These are phyloP conservation scores for Ciconia stormi DNA, from an alignment of 2,113 vertebrate species.

Conservation along the genomic window DNA sequence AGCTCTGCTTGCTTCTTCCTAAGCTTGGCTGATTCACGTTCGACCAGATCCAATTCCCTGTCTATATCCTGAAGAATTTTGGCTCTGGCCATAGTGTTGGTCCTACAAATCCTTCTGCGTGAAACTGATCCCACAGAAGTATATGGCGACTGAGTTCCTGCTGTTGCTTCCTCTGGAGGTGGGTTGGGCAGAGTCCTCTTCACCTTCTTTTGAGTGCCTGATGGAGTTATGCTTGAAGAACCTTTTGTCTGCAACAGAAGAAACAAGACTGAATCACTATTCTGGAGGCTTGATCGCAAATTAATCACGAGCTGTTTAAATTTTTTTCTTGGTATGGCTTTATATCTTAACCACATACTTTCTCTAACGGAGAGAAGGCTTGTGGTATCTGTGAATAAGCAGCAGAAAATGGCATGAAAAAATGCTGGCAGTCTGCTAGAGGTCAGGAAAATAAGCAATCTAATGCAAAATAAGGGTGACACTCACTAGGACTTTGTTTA, in stretches of 20 bases:
- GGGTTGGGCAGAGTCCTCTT: conserved; percentile 97
- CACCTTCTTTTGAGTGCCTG: conserved; percentile 92
- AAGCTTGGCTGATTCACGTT: conserved; percentile 97
- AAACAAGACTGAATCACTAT: conserved; percentile 37
- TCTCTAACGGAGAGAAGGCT: background rate
- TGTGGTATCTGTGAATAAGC: background rate
- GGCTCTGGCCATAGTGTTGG: conserved; percentile 94
- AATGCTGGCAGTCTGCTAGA: background rate
- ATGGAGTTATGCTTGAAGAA: conserved; percentile 79
- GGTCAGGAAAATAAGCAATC: background rate
- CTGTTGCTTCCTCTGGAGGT: conserved; percentile 87
- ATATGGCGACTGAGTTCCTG: conserved; percentile 81
- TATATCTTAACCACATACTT: background rate
- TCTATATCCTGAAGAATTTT: conserved; percentile 99
- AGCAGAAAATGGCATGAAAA: background rate
- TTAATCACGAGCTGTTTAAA: background rate
- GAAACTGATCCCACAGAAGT: conserved; percentile 83
- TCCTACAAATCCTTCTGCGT: conserved; percentile 91
- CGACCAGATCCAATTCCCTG: conserved; percentile 94
- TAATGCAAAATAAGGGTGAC: background rate
- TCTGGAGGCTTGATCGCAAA: background rate
- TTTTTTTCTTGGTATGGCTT: background rate
- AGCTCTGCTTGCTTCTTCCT: conserved; percentile 98
- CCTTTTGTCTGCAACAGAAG: conserved; percentile 82
- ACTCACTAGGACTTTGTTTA: background rate